These are phyloP conservation scores for Dascyllus trimaculatus DNA, from an alignment of 2,113 vertebrate genomes.

Conservation along the genomic window DNA sequence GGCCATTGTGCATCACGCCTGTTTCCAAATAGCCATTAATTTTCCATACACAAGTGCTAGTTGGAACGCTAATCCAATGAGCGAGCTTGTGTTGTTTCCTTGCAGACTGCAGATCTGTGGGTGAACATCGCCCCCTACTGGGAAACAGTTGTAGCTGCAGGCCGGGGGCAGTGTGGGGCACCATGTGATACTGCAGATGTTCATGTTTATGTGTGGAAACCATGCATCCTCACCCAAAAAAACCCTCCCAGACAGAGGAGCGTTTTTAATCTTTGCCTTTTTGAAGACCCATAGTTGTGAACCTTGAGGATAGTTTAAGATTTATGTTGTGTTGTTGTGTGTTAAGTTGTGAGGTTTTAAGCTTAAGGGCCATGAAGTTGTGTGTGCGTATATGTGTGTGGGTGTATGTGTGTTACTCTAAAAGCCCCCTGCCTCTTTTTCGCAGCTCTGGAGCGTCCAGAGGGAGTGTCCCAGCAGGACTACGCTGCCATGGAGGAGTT, in stretches of 20 bases:
- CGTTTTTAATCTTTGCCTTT: not conserved
- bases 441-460: slow-evolving; percentile 90
- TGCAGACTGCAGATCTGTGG: slow-evolving; percentile 6
- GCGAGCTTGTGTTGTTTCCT: slow-evolving; percentile 11
- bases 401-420: not conserved
- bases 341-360: not conserved
- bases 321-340: not conserved
- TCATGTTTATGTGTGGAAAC: not conserved
- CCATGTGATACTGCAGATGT: not conserved
- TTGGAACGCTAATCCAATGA: slow-evolving; percentile 39
- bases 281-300: not conserved
- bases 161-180: too few relatives aligned
- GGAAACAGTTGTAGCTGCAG: slow-evolving; percentile 18
- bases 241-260: not conserved
- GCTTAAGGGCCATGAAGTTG: too few relatives aligned
- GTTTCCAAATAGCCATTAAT: slow-evolving; percentile 50
- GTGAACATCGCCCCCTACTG: slow-evolving; percentile 69
- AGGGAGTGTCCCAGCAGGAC: slow-evolving; percentile 85
- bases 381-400: too few relatives aligned
- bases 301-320: not conserved
- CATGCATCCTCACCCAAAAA: too few relatives aligned
- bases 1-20: slow-evolving; percentile 34
- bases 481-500: slow-evolving; percentile 87
- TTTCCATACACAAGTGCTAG: slow-evolving; percentile 47
- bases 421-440: slow-evolving; percentile 4